Evolutionary conservation across 1,140 invertebrate species (phyloP).

Genomic region (Octopus bimaculoides): DNA sequence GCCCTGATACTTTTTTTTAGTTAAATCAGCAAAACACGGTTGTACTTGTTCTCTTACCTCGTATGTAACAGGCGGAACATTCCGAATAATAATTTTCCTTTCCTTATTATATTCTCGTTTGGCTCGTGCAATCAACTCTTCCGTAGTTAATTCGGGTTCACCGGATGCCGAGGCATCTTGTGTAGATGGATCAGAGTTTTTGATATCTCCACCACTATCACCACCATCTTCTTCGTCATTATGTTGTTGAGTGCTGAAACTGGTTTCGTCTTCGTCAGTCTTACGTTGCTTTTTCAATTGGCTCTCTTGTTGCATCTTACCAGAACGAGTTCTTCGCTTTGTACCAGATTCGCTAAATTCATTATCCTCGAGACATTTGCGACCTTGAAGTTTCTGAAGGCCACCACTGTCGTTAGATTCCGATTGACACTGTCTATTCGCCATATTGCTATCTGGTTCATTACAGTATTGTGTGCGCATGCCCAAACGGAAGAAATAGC

Average conservation of each 20-base stretch:
- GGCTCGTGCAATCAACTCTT: neutral
- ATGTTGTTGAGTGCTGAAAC: too few species aligned
- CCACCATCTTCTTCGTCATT: neutral
- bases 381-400: too few species aligned
- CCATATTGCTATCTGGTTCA: neutral
- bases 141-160: neutral
- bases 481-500: neutral
- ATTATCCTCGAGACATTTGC: too few species aligned
- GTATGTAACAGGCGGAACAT: slow-evolving; percentile 10
- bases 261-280: too few species aligned
- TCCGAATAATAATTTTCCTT: neutral
- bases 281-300: too few species aligned
- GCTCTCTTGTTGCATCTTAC: too few species aligned
- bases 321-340: too few species aligned
- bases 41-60: neutral
- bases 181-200: neutral
- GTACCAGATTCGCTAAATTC: too few species aligned
- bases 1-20: too few species aligned
- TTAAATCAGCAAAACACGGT: neutral
- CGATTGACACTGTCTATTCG: neutral
- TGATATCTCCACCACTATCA: neutral
- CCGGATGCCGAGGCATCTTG: neutral
- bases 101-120: neutral
- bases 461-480: neutral
- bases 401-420: too few species aligned